Conservation (phyloP, 2,113 vertebrate genomes). For the Corythornis madagascariensis region DNA sequence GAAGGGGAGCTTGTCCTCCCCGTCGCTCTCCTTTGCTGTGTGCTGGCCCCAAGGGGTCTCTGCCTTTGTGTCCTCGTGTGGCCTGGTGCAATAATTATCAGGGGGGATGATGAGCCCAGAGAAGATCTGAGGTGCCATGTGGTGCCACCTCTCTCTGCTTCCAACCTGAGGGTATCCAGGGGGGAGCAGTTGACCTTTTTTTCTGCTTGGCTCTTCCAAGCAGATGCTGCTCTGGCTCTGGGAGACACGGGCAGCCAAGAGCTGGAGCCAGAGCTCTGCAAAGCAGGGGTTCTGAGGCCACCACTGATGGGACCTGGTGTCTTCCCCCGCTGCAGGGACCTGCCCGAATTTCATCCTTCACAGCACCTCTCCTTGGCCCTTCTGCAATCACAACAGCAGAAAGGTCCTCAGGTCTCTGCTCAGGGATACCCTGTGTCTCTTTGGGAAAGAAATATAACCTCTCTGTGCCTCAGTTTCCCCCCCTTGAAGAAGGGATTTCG, state of each 20-base stretch:
- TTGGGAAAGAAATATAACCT: neutral
- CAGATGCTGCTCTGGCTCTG: neutral
- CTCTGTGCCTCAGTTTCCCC: neutral
- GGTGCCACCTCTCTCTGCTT: neutral
- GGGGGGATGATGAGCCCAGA: neutral
- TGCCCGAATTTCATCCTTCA: neutral
- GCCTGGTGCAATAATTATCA: neutral
- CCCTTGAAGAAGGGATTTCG: neutral
- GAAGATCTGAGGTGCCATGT: accelerated
- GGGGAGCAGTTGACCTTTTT: neutral
- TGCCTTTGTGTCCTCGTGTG: neutral
- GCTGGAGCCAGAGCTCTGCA: neutral
- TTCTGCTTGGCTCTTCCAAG: neutral
- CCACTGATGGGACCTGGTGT: neutral
- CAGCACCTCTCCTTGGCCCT: neutral
- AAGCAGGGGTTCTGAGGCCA: neutral
- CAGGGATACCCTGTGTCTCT: accelerated
- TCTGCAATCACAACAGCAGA: neutral
- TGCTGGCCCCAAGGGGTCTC: neutral
- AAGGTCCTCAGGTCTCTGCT: neutral
- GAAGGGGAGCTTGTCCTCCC: neutral
- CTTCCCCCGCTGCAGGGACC: accelerated
- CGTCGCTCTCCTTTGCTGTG: neutral
- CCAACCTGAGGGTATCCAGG: neutral
- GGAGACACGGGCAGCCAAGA: neutral